Evolutionary conservation across 2,113 vertebrate genomes (phyloP).

Genomic region (Arizona elegans): DNA sequence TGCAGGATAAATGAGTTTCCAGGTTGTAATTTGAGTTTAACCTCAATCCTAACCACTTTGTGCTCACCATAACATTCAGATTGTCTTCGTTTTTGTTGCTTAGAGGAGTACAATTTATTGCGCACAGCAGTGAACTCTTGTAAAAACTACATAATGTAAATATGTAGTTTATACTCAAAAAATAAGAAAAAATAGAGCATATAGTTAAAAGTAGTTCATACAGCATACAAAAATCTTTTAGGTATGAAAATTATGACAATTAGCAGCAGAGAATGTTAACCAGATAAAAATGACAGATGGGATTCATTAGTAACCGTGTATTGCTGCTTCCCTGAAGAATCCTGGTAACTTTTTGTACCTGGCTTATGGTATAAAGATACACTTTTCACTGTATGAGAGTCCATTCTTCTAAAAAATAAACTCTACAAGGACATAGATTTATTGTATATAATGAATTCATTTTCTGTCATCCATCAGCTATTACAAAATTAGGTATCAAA

Average conservation of each 20-base stretch:
- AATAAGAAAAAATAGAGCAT: neutral
- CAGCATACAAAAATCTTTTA: neutral
- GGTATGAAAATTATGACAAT: neutral
- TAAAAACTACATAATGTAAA: neutral
- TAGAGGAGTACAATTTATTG: neutral
- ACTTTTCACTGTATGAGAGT: neutral
- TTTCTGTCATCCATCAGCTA: neutral
- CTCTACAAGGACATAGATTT: neutral
- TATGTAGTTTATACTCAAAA: neutral
- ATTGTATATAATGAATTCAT: neutral
- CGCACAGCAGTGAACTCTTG: neutral
- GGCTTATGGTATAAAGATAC: neutral
- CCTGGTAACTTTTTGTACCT: neutral
- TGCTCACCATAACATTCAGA: neutral
- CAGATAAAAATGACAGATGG: neutral
- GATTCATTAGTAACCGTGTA: neutral
- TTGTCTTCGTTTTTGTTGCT: neutral
- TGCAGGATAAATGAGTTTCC: neutral
- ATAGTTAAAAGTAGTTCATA: neutral
- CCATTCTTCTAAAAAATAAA: neutral
- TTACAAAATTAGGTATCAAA: neutral
- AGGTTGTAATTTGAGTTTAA: neutral
- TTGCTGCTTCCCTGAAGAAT: neutral
- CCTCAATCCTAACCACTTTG: neutral
- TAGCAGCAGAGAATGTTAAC: neutral